Percentiles rank a stretch among this genome's conserved stretches.
Conservation (phyloP, 2,888 invertebrate genomes). For the Carterocephalus palaemon region DNA sequence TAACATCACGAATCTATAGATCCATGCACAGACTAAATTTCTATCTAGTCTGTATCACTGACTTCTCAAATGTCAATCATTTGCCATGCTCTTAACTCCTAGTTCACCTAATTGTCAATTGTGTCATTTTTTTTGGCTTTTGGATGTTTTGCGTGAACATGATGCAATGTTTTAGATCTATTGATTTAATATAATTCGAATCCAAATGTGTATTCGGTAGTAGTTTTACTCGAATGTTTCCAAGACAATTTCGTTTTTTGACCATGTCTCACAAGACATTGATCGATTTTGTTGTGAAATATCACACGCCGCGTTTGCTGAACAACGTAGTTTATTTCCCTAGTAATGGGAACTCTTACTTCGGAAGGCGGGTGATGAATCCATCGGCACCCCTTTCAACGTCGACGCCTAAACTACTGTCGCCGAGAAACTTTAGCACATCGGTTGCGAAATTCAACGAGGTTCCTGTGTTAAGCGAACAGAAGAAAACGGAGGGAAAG, state of each 20-base stretch:
- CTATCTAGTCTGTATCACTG: too few species aligned
- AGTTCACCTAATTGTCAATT: neutral
- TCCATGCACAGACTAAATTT: too few species aligned
- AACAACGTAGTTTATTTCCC: slow-evolving; percentile 69
- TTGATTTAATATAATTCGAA: too few species aligned
- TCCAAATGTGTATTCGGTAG: too few species aligned
- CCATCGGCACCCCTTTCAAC: slow-evolving; percentile 46
- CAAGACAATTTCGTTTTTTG: slow-evolving; percentile 4
- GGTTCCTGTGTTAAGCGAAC: slow-evolving; percentile 41
- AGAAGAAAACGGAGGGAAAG: slow-evolving; percentile 69
- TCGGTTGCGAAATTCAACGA: slow-evolving; percentile 45
- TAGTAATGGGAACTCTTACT: slow-evolving; percentile 68
- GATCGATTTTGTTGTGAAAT: slow-evolving; percentile 69
- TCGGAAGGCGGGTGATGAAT: slow-evolving; percentile 57
- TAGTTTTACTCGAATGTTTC: slow-evolving; percentile 10
- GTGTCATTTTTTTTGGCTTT: too few species aligned
- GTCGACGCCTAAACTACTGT: slow-evolving; percentile 54
- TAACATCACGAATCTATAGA: too few species aligned
- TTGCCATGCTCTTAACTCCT: neutral
- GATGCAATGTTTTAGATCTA: too few species aligned
- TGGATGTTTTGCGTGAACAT: too few species aligned
- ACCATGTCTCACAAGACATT: slow-evolving; percentile 64
- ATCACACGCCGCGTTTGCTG: slow-evolving; percentile 63
- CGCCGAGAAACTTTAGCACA: slow-evolving; percentile 58
- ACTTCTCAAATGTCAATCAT: too few species aligned